These are phyloP conservation scores for Botia kubotai DNA, from an alignment of 2,797 vertebrate genomes.

Conservation along the genomic window DNA sequence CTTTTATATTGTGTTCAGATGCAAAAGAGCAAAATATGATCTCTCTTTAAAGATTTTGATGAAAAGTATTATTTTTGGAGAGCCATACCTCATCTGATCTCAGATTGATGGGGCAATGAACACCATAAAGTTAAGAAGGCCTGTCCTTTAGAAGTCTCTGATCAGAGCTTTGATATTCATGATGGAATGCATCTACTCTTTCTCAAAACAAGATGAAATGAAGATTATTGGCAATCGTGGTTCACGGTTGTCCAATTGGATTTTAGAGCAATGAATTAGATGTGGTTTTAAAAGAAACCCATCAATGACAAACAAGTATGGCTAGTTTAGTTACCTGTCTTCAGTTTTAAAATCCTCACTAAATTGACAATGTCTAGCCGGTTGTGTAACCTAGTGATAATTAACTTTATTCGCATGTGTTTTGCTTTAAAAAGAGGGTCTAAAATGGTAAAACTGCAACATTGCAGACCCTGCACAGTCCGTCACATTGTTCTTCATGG, in stretches of 20 bases:
- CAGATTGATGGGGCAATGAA: constrained; percentile 12
- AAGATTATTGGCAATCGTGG: background rate
- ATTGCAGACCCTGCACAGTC: background rate
- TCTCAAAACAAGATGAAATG: background rate
- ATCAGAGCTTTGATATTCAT: constrained; percentile 34
- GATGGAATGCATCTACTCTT: background rate
- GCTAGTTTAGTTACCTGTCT: background rate
- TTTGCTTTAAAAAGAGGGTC: background rate
- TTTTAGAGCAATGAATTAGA: background rate
- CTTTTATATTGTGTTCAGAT: constrained; percentile 21
- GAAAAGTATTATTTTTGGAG: constrained; percentile 38
- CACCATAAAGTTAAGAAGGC: background rate
- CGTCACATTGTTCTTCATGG: background rate
- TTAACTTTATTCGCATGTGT: background rate
- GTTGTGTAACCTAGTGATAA: background rate
- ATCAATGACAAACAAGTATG: background rate
- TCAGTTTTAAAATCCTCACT: too few relatives aligned
- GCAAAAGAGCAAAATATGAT: constrained; percentile 22
- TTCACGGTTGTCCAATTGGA: background rate
- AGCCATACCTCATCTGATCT: constrained; percentile 25
- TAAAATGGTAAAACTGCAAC: background rate
- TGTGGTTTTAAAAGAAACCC: background rate
- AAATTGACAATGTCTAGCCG: too few relatives aligned
- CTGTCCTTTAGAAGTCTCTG: constrained; percentile 6
- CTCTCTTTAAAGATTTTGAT: background rate